Percentiles rank a stretch among this genome's conserved stretches.
Conservation (phyloP, 2,113 vertebrate species). For the Leptobrachium ailaonicum region DNA sequence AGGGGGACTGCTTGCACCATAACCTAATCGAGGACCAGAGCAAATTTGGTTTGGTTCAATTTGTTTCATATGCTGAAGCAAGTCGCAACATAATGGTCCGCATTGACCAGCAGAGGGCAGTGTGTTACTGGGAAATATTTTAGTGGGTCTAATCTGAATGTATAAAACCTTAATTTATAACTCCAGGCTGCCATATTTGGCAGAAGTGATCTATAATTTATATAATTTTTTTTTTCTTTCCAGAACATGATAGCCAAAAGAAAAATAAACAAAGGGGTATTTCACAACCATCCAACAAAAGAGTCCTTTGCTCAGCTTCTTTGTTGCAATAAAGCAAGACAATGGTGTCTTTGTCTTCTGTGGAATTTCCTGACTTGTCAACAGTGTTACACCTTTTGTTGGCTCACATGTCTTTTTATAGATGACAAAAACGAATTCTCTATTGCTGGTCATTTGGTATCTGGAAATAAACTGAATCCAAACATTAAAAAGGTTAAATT, state of each 20-base stretch:
- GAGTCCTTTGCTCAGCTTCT: too few species aligned
- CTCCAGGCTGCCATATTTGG: neutral
- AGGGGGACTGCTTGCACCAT: too few species aligned
- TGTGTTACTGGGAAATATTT: neutral
- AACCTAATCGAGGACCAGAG: too few species aligned
- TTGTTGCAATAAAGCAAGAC: neutral
- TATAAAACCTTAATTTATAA: neutral
- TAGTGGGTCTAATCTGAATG: neutral
- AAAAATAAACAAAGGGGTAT: constrained; percentile 6
- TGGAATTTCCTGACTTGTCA: neutral
- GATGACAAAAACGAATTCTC: too few species aligned
- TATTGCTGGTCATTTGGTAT: too few species aligned
- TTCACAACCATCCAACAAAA: neutral
- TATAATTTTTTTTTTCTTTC: neutral
- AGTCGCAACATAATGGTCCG: neutral
- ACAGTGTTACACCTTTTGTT: neutral
- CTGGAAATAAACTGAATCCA: too few species aligned
- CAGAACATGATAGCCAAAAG: neutral
- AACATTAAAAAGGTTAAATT: too few species aligned
- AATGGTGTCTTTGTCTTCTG: constrained; percentile 12
- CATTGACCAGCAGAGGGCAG: constrained; percentile 23
- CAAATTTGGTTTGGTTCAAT: too few species aligned
- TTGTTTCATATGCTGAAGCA: too few species aligned
- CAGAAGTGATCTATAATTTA: neutral
- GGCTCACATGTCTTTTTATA: too few species aligned